Base-by-base conservation (phyloP, 2,113 vertebrate genomes). In the Opisthocomus hoazin region DNA sequence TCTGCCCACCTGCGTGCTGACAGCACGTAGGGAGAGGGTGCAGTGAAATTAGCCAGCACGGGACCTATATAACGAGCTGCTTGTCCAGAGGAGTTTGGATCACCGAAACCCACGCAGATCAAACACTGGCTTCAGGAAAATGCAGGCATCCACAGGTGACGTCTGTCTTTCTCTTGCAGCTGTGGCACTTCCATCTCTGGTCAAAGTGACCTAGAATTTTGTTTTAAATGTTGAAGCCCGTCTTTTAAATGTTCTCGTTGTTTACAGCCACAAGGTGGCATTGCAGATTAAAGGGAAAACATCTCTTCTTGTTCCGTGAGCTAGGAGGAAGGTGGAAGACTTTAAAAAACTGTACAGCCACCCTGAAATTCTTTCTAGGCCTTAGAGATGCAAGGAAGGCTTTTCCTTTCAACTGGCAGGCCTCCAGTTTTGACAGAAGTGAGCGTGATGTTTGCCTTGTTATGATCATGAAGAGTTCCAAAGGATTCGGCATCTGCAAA, bases 181-280 rank as follows among this genome's bases (percentile, higher is more conserved):
- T 54, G n/a, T 50, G 39, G 8, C 20, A 5, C 18, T 57, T 63
- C 50, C 13, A 46, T 32, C 20, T 12, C 54, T 32, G 43, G 61
- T 43, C 86, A 50, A 61, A 78, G 48, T 53, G 77, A 90, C 78
- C 57, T 27, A 41, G 46, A 87, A 90, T 76, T 79, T 89, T 23
- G 57, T 56, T 84, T 71, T 4, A 5, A 48, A 21, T 10, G 10
- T 27, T 24, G 51, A 36, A n/a, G n/a, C n/a, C n/a, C 6, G 48
- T 18, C 41, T 61, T 78, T 81, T 34, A 10, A 63, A 39, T 95
- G 98, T 93, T 64, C 73, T 97, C 95, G 56, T 96, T 79, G 41
- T 91, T 84, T 61, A 20, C 20, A 96, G 78, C 98, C 98, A 98
- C 98, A 97, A 98, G 98, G 97, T 98, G 98, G 98, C 97, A 98